Base-by-base conservation (phyloP, 2,113 vertebrate genomes). In the Hymenochirus boettgeri region DNA sequence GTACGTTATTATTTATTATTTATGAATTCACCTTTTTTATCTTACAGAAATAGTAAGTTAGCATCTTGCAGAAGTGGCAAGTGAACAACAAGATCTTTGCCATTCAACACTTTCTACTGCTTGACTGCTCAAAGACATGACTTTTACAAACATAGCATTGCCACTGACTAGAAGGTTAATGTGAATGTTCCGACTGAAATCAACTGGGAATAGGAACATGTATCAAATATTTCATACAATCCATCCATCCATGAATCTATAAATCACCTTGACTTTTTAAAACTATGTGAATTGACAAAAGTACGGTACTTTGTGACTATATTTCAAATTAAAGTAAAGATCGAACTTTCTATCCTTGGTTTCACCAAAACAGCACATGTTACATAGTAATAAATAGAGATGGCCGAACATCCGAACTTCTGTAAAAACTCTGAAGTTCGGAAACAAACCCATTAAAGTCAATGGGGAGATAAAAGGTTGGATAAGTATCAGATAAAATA, bases 201-300 rank as follows among this genome's bases (percentile, higher is more conserved):
- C 52, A 18, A 8, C 26, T 55, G 52, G 26, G 52, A 55, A 55
- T 19, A 27, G 24, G 26, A 52, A 52, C 13, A 53, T 53, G 24
- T 53, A 27, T 27, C 52, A 29, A n/a, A 18, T 55, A 19, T 54
- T 54, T 29, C 25, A 54, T 29, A 27, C 13, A 27, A 29, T 23
- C 25, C 13, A 18, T 2, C 25, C 15, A 27, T 29, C 25, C 52
- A 54, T 29, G n/a, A 54, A 9, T 54, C 3, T 39, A 3, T 39
- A 39, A 54, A 54, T 54, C 52, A 54, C 52, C 25, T 52, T 52
- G 50, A 9, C 23, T 52, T 52, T 13, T 52, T 22, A 52, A 25
- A 52, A 15, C 50, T 4, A 25, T 52, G 24, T 7, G 3, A 52
- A 7, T 50, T 24, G 31, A 1, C 31, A 33, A 33, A 33, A 33